Base-by-base conservation (phyloP, 2,888 invertebrate species). In the Protophormia terraenovae region DNA sequence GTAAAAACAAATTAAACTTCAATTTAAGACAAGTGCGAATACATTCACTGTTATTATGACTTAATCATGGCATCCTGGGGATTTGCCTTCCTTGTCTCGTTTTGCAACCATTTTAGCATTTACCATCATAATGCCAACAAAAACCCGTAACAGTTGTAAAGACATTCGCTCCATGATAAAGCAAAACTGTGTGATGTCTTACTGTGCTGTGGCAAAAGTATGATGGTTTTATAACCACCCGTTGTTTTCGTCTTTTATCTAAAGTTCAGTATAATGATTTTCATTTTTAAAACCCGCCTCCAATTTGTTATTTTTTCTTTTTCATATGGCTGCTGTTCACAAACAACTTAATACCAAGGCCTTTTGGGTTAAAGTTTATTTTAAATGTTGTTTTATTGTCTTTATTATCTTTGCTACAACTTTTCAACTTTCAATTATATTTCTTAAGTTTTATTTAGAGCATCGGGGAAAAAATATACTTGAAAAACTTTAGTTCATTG, bases 1-100 rank as follows among this genome's bases (percentile, higher is more conserved):
- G 91, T 91, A 89, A 91, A 91, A 91, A 90, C 89, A 91, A 91
- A 91, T 91, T 90, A 91, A 91, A 91, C 90, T 91, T 88, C 89
- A 89, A 90, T 91, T 90, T 89, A 81, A 84, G 78, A 77, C 84
- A 86, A 84, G 84, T 84, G 86, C 80, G 81, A 85, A 82, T 58
- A 72, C 73, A 69, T 60, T 76, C 41, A 80, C 64, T 35, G 62
- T 77, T 81, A 64, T 86, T 84, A 87, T 84, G 77, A 84, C 84
- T 86, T 86, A 85, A 87, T 87, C 86, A 85, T 87, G 73, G 79
- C 84, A 76, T 86, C 77, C 81, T 64, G 84, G 84, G 86, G 86
- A 87, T 79, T 81, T 73, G 16, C 22, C 12, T 55, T 47, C 3
- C 22, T 16, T 66, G 10, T 47, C 71, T 14, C 67, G 19, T 41